These are phyloP conservation scores for Onychomys leucogaster DNA, from an alignment of 2,797 vertebrate genomes.

Conservation along the genomic window DNA sequence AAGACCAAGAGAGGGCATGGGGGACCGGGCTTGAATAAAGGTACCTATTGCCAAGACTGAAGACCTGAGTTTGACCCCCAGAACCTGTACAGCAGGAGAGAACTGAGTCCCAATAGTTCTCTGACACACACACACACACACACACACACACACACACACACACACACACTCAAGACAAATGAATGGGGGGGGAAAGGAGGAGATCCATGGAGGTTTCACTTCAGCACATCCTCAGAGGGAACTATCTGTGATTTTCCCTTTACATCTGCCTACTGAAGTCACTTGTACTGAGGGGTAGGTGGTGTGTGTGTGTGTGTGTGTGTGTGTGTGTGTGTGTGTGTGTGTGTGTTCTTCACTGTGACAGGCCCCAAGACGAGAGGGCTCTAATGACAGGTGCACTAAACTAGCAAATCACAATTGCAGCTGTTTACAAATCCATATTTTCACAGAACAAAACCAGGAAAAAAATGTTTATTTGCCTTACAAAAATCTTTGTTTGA, in stretches of 20 bases:
- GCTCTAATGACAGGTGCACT: background rate
- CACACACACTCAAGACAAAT: background rate
- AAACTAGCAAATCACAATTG: background rate
- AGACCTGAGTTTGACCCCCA: background rate
- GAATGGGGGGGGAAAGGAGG: background rate
- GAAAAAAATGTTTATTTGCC: background rate
- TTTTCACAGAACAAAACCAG: constrained; percentile 34
- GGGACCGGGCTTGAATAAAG: background rate
- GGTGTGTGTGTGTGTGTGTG: background rate
- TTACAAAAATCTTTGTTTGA: constrained; percentile 46
- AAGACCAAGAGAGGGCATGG: background rate
- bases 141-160: background rate
- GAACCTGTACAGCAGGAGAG: background rate
- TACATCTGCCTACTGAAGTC: background rate
- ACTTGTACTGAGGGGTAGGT: background rate
- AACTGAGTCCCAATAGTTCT: background rate
- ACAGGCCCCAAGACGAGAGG: background rate
- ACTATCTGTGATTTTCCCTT: background rate
- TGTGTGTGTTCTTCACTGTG: background rate
- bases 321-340: too few relatives aligned
- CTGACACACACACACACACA: background rate
- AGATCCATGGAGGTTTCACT: background rate
- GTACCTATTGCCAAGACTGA: background rate
- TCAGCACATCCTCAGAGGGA: background rate
- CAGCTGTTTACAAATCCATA: background rate